Base-by-base conservation (phyloP, 2,113 vertebrate species). In the Chloropsis cyanopogon region DNA sequence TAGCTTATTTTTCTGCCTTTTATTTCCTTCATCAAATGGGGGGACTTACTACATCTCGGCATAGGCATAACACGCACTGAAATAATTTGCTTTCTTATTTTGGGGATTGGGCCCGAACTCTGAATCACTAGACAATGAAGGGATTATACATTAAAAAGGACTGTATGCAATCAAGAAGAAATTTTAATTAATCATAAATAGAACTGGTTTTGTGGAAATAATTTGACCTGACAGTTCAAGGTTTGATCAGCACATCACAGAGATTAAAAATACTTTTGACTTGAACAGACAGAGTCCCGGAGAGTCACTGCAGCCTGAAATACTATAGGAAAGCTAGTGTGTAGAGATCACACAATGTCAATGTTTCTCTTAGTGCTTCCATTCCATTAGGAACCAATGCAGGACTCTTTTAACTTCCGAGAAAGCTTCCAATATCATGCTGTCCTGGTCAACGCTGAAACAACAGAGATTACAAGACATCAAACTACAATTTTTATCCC, bases 181-280 rank as follows among this genome's bases (percentile, higher is more conserved):
- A 97, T 97, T 97, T 97, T 97, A 98, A 98, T 98, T 97, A 97
- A 97, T 98, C 97, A 97, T 97, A 97, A 98, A 98, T 97, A 95
- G 98, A 97, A 94, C 93, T 95, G 56, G 9, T 61, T 95, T 91
- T 95, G 94, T 97, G 97, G 97, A 98, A 98, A 96, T 98, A 97
- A 98, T 98, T 81, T 95, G 97, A 97, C 97, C 96, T 63, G 98
- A 97, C 97, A 98, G 93, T 94, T 97, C 77, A 96, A 97, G 91
- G 93, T 98, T 97, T 98, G 95, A 97, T 98, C 96, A 98, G 97
- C 96, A 97, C 94, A 98, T 97, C 97, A 96, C 78, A 96, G 97
- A 97, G 97, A 97, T 98, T 98, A 98, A 96, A 93, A 97, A 97
- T 93, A 97, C 95, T 97, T 98, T 97, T 97, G 97, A 98, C 93